Percentiles rank a stretch among this genome's conserved stretches.
Evolutionary conservation across 2,888 invertebrate species (phyloP).

Genomic region (Chrysina gloriosa): DNA sequence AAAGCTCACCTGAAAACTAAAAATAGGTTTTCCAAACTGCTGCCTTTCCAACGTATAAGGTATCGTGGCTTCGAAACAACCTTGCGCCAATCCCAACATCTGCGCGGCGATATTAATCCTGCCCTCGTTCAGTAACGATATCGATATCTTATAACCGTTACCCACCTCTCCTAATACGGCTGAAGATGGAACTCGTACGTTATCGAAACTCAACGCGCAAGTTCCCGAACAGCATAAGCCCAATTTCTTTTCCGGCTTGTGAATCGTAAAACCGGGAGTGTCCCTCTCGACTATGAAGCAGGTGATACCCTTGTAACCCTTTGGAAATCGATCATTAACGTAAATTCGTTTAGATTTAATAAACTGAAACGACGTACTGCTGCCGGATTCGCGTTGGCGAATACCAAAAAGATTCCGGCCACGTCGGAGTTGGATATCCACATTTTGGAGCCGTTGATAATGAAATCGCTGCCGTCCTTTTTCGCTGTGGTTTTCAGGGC

Average conservation of each 20-base stretch:
- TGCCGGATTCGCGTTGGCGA: constrained; percentile 92
- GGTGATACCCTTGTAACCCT: constrained; percentile 97
- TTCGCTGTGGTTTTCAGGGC: constrained; percentile 92
- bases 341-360: not conserved
- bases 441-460: constrained; percentile 96
- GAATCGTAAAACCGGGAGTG: constrained; percentile 86
- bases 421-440: constrained; percentile 98
- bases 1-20: constrained; percentile 85
- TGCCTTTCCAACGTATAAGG: constrained; percentile 94
- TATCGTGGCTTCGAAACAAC: constrained; percentile 94
- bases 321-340: constrained; percentile 32
- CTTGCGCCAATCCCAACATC: constrained; percentile 96
- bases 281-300: constrained; percentile 93
- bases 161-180: constrained; percentile 90
- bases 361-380: constrained; percentile 69
- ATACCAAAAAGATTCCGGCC: constrained; percentile 91
- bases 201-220: constrained; percentile 94
- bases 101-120: constrained; percentile 90
- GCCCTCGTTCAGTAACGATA: constrained; percentile 94
- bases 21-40: constrained; percentile 92
- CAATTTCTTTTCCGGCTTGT: constrained; percentile 93
- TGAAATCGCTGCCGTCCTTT: constrained; percentile 86
- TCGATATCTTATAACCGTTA: constrained; percentile 96
- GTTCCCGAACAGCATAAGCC: constrained; percentile 94
- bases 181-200: constrained; percentile 86